Evolutionary conservation across 2,113 vertebrate species (phyloP).

Genomic region (Apteryx owenii): DNA sequence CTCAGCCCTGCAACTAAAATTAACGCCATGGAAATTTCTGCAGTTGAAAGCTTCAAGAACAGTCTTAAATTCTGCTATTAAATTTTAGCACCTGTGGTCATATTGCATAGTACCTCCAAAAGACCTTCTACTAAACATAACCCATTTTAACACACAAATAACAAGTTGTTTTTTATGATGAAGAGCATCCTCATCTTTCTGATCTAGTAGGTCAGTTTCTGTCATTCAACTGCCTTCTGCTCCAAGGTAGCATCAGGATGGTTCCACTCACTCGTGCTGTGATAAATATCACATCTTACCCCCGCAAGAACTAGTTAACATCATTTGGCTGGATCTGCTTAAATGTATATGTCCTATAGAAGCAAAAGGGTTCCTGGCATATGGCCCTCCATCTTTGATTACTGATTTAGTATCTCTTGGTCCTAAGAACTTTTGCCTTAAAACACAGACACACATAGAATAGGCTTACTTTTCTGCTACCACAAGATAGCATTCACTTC

Average conservation of each 20-base stretch:
- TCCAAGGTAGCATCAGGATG: neutral
- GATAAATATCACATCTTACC: neutral
- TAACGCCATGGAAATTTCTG: neutral
- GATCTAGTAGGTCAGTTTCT: neutral
- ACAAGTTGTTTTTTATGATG: neutral
- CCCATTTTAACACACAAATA: neutral
- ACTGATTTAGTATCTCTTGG: neutral
- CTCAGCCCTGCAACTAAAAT: constrained; percentile 12
- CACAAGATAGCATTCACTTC: neutral
- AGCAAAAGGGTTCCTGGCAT: neutral
- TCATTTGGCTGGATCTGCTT: neutral
- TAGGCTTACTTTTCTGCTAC: neutral
- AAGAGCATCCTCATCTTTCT: neutral
- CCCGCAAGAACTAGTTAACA: neutral
- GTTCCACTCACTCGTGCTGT: neutral
- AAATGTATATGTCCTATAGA: neutral
- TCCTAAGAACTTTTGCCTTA: neutral
- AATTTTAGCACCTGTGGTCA: neutral
- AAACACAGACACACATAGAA: neutral
- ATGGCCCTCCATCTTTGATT: neutral
- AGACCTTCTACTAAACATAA: neutral
- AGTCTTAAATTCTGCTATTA: neutral
- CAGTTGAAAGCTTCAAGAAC: neutral
- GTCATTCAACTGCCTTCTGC: neutral
- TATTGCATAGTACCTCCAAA: neutral